phyloP scores from a whole-genome alignment of 2,888 invertebrate species.

The Marronus borbonicus region DNA sequence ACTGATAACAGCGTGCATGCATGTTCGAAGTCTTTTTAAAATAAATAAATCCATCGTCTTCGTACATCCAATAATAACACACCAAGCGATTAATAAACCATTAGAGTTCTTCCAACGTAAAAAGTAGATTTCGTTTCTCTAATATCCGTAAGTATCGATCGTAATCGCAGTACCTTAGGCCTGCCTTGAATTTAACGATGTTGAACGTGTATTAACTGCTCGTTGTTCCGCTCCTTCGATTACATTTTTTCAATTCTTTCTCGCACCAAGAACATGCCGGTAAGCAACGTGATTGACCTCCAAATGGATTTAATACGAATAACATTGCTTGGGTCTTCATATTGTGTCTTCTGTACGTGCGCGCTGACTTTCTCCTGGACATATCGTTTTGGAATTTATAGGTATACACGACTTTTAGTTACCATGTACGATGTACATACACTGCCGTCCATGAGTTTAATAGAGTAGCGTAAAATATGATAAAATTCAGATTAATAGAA shows the following conservation, averaged over 20 bases:
- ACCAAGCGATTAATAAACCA: neutral
- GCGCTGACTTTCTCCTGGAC: conserved; percentile 14
- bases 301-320: conserved; percentile 16
- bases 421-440: no score
- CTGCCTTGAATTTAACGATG: no score
- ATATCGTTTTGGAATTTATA: neutral
- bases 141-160: neutral
- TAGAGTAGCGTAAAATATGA: no score
- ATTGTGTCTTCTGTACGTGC: neutral
- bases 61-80: neutral
- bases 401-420: neutral
- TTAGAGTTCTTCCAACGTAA: neutral
- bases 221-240: neutral
- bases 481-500: no score
- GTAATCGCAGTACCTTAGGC: neutral
- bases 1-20: neutral
- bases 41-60: no score
- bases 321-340: conserved; percentile 4
- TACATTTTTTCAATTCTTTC: conserved; percentile 3
- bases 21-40: neutral
- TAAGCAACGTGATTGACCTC: conserved; percentile 29
- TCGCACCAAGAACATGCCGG: neutral
- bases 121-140: neutral
- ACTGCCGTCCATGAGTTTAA: no score
- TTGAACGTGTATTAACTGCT: neutral